These are phyloP conservation scores for Heterodera carotae DNA, from an alignment of 1,140 invertebrate species.

Conservation along the genomic window DNA sequence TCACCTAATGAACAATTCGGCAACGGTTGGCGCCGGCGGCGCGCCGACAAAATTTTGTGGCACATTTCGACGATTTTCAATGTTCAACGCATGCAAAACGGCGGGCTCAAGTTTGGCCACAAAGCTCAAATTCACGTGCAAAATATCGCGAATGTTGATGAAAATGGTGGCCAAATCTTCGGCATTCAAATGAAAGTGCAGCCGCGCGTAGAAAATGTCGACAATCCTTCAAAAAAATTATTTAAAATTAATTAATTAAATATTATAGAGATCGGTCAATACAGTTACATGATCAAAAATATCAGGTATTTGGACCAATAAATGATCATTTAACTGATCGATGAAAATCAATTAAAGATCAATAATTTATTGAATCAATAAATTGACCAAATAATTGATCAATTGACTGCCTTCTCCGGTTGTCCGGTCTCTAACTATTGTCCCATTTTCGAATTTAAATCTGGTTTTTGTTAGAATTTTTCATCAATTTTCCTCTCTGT, in stretches of 20 bases:
- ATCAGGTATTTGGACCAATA: too few relatives aligned
- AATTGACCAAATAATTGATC: too few relatives aligned
- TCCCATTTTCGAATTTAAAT: too few relatives aligned
- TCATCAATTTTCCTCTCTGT: too few relatives aligned
- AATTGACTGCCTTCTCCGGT: too few relatives aligned
- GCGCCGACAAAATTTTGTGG: not conserved
- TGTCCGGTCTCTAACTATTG: too few relatives aligned
- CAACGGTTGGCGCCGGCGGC: constrained; percentile 10
- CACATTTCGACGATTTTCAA: constrained; percentile 64
- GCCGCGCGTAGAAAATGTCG: constrained; percentile 77
- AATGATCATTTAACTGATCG: too few relatives aligned
- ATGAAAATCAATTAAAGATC: too few relatives aligned
- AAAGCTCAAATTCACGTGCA: constrained; percentile 30
- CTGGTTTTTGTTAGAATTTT: too few relatives aligned
- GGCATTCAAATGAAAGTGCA: constrained; percentile 25
- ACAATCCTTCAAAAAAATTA: constrained; percentile 70
- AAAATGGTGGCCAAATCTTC: constrained; percentile 46
- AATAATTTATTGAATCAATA: too few relatives aligned
- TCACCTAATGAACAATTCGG: constrained; percentile 35
- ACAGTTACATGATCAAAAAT: too few relatives aligned
- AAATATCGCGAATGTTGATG: constrained; percentile 46
- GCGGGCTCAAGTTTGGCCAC: constrained; percentile 36
- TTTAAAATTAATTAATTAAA: not conserved
- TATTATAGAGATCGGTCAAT: too few relatives aligned
- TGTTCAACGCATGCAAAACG: constrained; percentile 34